Evolutionary conservation across 2,797 vertebrate species (phyloP).

Genomic region (Peromyscus melanophrys): DNA sequence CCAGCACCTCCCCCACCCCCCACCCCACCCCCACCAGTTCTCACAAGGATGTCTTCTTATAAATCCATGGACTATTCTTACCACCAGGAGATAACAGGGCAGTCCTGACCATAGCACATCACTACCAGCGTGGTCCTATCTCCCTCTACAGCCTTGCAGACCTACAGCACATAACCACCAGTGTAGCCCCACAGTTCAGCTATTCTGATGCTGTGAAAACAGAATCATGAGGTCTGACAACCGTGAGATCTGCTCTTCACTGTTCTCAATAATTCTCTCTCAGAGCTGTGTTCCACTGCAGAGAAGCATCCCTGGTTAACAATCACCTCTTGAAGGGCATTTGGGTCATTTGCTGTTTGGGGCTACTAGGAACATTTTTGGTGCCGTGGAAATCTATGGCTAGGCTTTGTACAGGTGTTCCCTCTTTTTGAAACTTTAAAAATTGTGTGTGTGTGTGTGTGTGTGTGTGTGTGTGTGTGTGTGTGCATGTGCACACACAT

Average conservation of each 20-base stretch:
- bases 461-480: no score
- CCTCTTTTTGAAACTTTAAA: neutral
- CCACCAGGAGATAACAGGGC: neutral
- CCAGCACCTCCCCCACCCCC: rapidly evolving
- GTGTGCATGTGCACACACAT: neutral
- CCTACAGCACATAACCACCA: no score
- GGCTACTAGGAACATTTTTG: neutral
- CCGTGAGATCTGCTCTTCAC: no score
- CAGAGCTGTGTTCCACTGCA: neutral
- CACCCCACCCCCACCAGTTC: no score
- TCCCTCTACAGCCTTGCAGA: neutral
- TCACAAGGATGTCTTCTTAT: no score
- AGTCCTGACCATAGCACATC: neutral
- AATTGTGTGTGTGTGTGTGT: neutral
- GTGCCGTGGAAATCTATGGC: neutral
- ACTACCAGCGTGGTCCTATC: no score
- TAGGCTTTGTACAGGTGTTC: neutral
- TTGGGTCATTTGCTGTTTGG: neutral
- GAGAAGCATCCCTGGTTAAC: neutral
- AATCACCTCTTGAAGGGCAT: neutral
- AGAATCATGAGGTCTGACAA: neutral
- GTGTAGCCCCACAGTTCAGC: neutral
- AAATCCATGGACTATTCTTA: neutral
- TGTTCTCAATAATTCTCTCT: neutral
- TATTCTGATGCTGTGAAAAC: neutral